A percentile compares a stretch with the other conserved stretches of the same genome.
Conservation (phyloP, 2,797 vertebrate genomes). For the Myotis pilosus region DNA sequence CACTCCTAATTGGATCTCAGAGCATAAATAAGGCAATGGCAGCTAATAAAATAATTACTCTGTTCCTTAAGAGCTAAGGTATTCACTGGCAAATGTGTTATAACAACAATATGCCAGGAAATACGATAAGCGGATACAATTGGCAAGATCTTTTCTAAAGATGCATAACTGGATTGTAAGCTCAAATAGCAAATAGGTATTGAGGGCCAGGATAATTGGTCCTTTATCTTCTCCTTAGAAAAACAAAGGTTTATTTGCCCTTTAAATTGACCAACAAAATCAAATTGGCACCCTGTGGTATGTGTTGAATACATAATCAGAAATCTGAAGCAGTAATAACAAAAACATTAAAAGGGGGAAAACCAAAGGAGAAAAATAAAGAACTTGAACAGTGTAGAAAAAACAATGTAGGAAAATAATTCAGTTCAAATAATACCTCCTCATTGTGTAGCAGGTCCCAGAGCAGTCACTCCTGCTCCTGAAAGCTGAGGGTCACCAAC, state of each 20-base stretch:
- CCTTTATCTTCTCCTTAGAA: constrained; percentile 76
- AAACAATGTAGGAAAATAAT: constrained; percentile 33
- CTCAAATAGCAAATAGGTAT: constrained; percentile 67
- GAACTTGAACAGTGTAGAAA: constrained; percentile 38
- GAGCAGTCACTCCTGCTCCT: neutral
- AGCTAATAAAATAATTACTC: constrained; percentile 58
- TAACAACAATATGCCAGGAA: constrained; percentile 26
- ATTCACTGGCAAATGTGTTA: constrained; percentile 31
- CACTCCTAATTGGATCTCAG: constrained; percentile 34
- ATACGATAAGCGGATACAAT: constrained; percentile 40
- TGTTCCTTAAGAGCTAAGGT: constrained; percentile 55
- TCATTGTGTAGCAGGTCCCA: neutral
- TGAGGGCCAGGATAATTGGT: constrained; percentile 69
- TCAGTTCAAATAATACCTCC: neutral
- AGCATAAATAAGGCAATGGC: constrained; percentile 46
- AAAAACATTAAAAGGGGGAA: neutral
- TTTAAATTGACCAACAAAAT: constrained; percentile 79
- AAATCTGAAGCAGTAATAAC: constrained; percentile 52
- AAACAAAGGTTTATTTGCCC: constrained; percentile 79
- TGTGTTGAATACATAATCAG: constrained; percentile 66
- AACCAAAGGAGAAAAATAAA: constrained; percentile 52
- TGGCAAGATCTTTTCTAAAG: constrained; percentile 65
- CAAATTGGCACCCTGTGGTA: constrained; percentile 68
- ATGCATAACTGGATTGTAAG: constrained; percentile 61
- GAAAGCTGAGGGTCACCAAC: neutral